Evolutionary conservation across 2,797 vertebrate species (phyloP), one percentile per base, ranked within the genome.

Genomic region (Danio tinwini): DNA sequence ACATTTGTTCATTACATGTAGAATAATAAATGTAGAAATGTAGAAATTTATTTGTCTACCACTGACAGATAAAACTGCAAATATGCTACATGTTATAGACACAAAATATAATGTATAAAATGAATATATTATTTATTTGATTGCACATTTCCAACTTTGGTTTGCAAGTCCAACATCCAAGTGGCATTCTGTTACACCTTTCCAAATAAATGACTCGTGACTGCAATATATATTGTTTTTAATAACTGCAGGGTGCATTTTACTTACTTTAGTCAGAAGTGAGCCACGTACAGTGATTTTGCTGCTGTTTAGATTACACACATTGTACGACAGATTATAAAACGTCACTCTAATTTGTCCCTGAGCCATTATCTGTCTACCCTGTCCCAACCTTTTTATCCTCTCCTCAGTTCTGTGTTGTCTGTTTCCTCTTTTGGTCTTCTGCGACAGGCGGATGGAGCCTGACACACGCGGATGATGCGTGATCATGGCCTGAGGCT

Each of bases 381-480:
- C 12, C 14, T 64, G 8, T 75, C 58, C 58, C 13, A 29, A 67
- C 14, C 39, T 55, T 19, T 62, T 62, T 50, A 59, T 74, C 12
- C n/a, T 52, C 39, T 76, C 47, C 17, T 14, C 61, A 19, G 17
- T n/a, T 56, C 40, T 12, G 6, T 52, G 3, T 55, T 69, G n/a
- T 53, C n/a, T 12, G 21, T 53, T 68, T 53, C 39, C 45, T 39
- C 37, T 21, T 19, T 8, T 49, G 13, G 8, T 62, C 45, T 69
- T 53, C 45, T 17, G 45, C 63, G 42, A 49, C n/a, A 5, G 42
- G 21, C 19, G 42, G 10, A 45, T 37, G 14, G 17, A 72, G 40
- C 42, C 16, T 82, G 76, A 50, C 58, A 73, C 7, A 61, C 10
- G 49, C 56, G 65, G 68, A 49, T 78, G 64, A 82, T 82, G 70